Conservation (phyloP, 2,888 invertebrate species). For the Strigamia crassipes region DNA sequence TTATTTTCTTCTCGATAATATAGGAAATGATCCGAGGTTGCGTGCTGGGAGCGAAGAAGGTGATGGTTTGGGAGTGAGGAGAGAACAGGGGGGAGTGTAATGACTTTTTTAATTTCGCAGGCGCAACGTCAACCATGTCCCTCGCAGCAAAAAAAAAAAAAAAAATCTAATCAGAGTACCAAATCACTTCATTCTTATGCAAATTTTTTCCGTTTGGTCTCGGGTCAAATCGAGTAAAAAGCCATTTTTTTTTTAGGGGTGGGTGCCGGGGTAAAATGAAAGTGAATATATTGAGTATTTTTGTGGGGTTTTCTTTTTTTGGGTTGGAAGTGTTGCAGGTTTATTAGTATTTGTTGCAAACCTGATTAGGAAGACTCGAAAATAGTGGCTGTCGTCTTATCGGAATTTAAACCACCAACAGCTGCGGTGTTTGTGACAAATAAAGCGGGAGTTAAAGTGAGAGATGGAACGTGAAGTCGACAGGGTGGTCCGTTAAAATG, state of each 20-base stretch:
- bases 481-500: constrained; percentile 13
- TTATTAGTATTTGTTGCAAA: neutral
- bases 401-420: constrained; percentile 28
- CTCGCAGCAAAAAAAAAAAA: constrained; percentile 6
- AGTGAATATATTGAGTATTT: neutral
- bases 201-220: neutral
- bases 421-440: constrained; percentile 35
- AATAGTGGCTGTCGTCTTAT: constrained; percentile 26
- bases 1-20: neutral
- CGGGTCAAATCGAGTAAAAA: constrained; percentile 6
- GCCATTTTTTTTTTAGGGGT: neutral
- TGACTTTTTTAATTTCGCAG: constrained; percentile 26
- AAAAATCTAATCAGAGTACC: constrained; percentile 18
- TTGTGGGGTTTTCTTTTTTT: neutral
- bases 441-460: constrained; percentile 5
- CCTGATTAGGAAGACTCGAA: neutral
- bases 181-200: constrained; percentile 35
- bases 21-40: neutral
- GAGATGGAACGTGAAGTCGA: neutral
- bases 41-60: neutral
- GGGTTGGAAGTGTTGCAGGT: neutral
- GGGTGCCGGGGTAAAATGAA: neutral
- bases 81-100: constrained; percentile 13
- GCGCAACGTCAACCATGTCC: constrained; percentile 2
- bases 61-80: neutral